Percentiles rank a stretch among this genome's conserved stretches.
These are phyloP conservation scores for Kryptopterus vitreolus DNA, from an alignment of 2,797 vertebrate genomes.

Conservation along the genomic window DNA sequence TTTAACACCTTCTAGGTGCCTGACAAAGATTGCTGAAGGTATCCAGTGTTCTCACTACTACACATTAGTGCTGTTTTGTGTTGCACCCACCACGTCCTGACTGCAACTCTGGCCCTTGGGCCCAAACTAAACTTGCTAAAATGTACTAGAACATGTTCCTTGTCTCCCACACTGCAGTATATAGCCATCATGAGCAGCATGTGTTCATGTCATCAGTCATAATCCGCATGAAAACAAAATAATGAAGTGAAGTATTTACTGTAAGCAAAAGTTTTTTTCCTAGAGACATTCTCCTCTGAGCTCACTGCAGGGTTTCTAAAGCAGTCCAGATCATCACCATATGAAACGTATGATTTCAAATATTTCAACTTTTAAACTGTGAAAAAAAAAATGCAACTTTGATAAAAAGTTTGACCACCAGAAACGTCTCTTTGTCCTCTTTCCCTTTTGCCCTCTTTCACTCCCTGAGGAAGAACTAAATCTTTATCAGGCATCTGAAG, in stretches of 20 bases:
- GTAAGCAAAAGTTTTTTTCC: conserved; percentile 15
- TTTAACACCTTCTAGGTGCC: background rate
- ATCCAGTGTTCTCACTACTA: background rate
- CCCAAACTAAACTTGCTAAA: background rate
- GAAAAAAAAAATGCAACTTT: background rate
- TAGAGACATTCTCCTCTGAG: background rate
- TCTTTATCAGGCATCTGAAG: conserved; percentile 43
- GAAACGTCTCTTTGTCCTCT: conserved; percentile 1
- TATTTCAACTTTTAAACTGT: background rate
- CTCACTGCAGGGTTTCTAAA: background rate
- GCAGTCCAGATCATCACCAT: background rate
- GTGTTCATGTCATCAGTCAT: conserved; percentile 11
- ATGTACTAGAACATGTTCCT: conserved; percentile 1
- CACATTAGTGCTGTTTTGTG: background rate
- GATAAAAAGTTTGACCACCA: background rate
- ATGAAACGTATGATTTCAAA: background rate
- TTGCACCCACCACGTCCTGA: background rate
- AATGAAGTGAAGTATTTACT: conserved; percentile 11
- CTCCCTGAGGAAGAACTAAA: conserved; percentile 23
- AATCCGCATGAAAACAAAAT: background rate
- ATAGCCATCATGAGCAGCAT: background rate
- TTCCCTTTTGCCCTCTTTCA: conserved; percentile 3
- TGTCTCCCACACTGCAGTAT: conserved; percentile 2
- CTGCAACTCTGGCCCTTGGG: background rate
- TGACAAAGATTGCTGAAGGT: background rate